phyloP scores from a whole-genome alignment of 2,797 vertebrate genomes.

The Sphaeramia orbicularis region DNA sequence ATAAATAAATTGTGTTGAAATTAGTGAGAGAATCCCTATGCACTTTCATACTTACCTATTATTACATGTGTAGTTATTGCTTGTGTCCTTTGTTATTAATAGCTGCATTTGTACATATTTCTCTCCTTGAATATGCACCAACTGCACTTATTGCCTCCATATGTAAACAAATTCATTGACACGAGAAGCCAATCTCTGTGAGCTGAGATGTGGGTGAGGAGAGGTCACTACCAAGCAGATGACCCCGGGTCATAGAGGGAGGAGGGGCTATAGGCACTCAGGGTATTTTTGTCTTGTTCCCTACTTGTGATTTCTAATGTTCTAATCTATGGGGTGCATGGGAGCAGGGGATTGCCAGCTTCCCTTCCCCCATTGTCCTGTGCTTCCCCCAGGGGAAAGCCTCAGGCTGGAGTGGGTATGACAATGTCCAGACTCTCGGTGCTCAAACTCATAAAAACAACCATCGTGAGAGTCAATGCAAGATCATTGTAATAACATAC shows the following conservation, averaged over 20 bases:
- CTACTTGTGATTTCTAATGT: conserved; percentile 71
- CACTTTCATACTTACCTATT: neutral
- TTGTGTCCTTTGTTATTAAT: conserved; percentile 33
- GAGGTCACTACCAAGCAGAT: conserved; percentile 59
- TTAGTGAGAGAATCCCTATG: neutral
- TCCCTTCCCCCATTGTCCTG: conserved; percentile 58
- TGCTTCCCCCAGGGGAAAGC: conserved; percentile 49
- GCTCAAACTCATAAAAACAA: conserved; percentile 59
- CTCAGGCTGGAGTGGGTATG: conserved; percentile 53
- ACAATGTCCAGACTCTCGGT: conserved; percentile 74
- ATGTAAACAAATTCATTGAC: conserved; percentile 55
- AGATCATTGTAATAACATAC: conserved; percentile 56
- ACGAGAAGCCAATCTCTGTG: conserved; percentile 21
- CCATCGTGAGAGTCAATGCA: conserved; percentile 49
- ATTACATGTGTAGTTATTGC: no score
- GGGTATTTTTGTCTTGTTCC: conserved; percentile 64
- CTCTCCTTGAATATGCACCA: conserved; percentile 27
- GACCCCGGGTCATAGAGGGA: conserved; percentile 62
- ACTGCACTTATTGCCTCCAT: conserved; percentile 13
- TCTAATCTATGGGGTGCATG: conserved; percentile 72
- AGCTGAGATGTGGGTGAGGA: conserved; percentile 40
- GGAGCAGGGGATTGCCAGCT: conserved; percentile 67
- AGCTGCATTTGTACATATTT: conserved; percentile 18
- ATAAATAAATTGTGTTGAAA: neutral
- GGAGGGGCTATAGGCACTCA: conserved; percentile 47